Evolutionary conservation across 2,797 vertebrate genomes (phyloP).

Genomic region (Emys orbicularis): DNA sequence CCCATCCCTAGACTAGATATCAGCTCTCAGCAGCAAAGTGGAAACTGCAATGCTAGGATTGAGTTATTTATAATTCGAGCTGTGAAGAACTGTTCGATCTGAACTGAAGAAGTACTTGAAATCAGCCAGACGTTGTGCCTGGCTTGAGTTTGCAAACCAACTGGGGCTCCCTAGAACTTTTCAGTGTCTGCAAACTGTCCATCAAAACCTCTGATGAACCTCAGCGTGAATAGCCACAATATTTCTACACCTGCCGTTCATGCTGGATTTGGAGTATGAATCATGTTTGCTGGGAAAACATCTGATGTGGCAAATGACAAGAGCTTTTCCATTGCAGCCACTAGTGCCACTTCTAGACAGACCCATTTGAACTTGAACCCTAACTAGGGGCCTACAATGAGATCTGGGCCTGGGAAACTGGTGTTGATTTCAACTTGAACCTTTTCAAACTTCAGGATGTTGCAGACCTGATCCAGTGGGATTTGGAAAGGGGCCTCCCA

Average conservation of each 20-base stretch:
- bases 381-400: fast-evolving
- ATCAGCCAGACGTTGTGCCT: neutral
- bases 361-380: neutral
- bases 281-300: neutral
- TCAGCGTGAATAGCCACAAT: neutral
- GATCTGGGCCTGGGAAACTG: neutral
- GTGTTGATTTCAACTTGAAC: neutral
- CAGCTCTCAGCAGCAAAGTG: neutral
- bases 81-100: neutral
- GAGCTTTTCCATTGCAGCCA: neutral
- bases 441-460: neutral
- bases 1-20: neutral
- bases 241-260: neutral
- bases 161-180: neutral
- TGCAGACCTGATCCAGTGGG: neutral
- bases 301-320: neutral
- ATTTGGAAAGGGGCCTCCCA: neutral
- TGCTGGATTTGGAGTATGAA: neutral
- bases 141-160: neutral
- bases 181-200: neutral
- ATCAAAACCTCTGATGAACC: neutral
- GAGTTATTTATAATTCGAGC: neutral
- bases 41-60: neutral
- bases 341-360: neutral
- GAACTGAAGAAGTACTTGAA: neutral